Percentiles rank a stretch among this genome's conserved stretches.
Evolutionary conservation across 2,113 vertebrate genomes (phyloP).

Genomic region (Pterocles orientalis): DNA sequence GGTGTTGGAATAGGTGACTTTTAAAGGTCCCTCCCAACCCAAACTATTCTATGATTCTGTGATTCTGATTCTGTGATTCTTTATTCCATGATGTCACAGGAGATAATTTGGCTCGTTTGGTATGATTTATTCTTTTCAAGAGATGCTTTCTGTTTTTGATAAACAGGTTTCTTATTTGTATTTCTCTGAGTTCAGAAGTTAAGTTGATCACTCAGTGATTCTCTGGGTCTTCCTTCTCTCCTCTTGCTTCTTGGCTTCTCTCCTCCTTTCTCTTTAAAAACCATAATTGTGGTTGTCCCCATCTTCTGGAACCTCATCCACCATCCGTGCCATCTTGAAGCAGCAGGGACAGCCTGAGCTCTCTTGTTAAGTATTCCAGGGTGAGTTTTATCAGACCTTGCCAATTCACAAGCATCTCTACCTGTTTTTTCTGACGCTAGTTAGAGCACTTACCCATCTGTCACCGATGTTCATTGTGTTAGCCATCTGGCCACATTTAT

Average conservation of each 20-base stretch:
- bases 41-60: no score
- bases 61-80: not conserved
- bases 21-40: no score
- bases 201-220: not conserved
- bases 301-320: not conserved
- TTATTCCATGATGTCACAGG: not conserved
- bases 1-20: no score
- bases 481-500: slow-evolving; percentile 64
- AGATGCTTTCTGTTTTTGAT: not conserved
- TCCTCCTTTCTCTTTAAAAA: not conserved
- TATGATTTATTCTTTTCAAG: not conserved
- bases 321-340: not conserved
- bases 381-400: slow-evolving; percentile 40
- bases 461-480: slow-evolving; percentile 60
- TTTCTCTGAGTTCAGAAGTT: not conserved
- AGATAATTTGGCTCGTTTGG: not conserved
- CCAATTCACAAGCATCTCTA: slow-evolving; percentile 58
- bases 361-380: slow-evolving; percentile 55
- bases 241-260: not conserved
- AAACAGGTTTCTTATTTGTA: not conserved
- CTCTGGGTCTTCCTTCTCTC: not conserved
- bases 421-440: slow-evolving; percentile 56
- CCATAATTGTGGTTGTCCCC: not conserved
- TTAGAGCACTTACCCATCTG: slow-evolving; percentile 69
- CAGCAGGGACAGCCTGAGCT: not conserved